phyloP scores from a whole-genome alignment of 1,140 invertebrate genomes.

The Pygmarrhopalites habei region DNA sequence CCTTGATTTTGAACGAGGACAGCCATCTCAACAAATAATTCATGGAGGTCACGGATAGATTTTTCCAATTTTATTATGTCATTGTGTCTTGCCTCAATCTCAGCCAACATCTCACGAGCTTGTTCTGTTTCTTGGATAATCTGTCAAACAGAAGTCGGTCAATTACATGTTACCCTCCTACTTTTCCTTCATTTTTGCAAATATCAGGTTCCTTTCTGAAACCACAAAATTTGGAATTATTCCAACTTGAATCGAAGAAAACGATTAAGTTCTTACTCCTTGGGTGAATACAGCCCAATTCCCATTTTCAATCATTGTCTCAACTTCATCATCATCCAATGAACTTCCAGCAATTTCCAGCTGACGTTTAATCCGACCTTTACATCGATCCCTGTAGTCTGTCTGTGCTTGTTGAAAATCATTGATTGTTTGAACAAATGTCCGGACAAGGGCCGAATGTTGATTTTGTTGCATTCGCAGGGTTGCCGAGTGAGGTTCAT shows the following conservation, averaged over 20 bases:
- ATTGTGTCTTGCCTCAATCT: slow-evolving; percentile 71
- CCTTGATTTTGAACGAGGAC: slow-evolving; percentile 36
- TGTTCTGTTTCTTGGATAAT: slow-evolving; percentile 57
- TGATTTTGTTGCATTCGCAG: slow-evolving; percentile 58
- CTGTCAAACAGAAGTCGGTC: too few species aligned
- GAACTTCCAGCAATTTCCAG: slow-evolving; percentile 54
- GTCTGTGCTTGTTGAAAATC: slow-evolving; percentile 58
- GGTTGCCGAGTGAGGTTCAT: slow-evolving; percentile 49
- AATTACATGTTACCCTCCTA: too few species aligned
- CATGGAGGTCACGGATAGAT: slow-evolving; percentile 67
- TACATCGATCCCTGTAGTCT: slow-evolving; percentile 58
- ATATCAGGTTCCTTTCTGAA: too few species aligned
- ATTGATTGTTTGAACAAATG: slow-evolving; percentile 59
- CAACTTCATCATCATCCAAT: slow-evolving; percentile 57
- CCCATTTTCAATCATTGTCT: slow-evolving; percentile 60
- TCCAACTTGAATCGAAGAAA: too few species aligned
- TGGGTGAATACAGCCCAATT: slow-evolving; percentile 61
- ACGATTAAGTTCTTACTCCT: slow-evolving; percentile 55
- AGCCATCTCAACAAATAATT: slow-evolving; percentile 69
- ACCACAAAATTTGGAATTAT: too few species aligned
- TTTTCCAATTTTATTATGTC: slow-evolving; percentile 77
- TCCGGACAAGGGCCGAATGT: slow-evolving; percentile 53
- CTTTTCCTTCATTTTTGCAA: too few species aligned
- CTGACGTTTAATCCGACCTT: slow-evolving; percentile 56
- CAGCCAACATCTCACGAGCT: slow-evolving; percentile 67